Evolutionary conservation across 1,140 invertebrate species (phyloP), one percentile per base, ranked within the genome.

Genomic region (Amphibalanus amphitrite): DNA sequence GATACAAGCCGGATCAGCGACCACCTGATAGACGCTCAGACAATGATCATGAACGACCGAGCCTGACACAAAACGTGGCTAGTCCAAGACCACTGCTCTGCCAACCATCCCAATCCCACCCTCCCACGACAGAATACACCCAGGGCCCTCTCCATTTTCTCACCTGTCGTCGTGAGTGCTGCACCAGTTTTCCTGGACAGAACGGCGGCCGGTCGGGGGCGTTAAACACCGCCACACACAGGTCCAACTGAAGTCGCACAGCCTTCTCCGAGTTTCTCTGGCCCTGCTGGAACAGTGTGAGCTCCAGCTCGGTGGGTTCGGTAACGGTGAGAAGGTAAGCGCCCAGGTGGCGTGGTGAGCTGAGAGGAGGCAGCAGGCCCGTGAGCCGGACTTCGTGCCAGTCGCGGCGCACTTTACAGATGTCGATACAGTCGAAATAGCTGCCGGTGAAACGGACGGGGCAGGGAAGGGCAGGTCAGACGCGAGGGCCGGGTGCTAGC

Each of bases 371-470:
- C 71, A 77, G 64, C 47, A 71, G 67, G 3, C 75, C 93, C 69
- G 88, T 87, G 28, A 97, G 81, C 73, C 95, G 84, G 26, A 93
- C 88, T 82, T 97, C 95, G 78, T 90, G 92, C 95, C 95, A 97
- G 25, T 91, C 89, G 69, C 79, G 78, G 59, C 92, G 85, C n/a
- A 95, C 91, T 83, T 98, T 97, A 79, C 95, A 98, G 72, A 99
- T 94, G 80, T 98, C 95, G 75, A 99, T 95, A 79, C 93, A 95
- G 81, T 98, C 95, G 82, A 98, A 99, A 79, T 97, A 93, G 76
- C 89, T 90, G 78, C 74, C 80, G 47, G 47, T 20, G n/a, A n/a
- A n/a, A 23, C 1, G 20, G 47, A 38, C 4, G 15, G 33, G 33
- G 33, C 33, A 38, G 33, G 33, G 33, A 6, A 4, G 15, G 33